Conservation (phyloP, 2,113 vertebrate species). For the Ictidomys tridecemlineatus region DNA sequence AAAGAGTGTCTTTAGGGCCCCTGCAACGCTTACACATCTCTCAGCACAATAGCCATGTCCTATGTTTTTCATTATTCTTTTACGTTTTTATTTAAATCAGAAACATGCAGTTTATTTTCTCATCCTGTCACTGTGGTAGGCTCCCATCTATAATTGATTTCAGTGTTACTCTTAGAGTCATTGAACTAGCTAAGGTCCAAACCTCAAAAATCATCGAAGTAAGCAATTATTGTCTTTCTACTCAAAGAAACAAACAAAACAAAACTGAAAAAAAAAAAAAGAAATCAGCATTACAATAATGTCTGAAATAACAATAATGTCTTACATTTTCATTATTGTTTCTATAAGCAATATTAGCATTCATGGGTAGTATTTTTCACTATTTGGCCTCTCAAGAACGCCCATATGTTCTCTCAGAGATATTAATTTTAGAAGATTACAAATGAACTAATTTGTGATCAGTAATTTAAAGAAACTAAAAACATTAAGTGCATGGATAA, state of each 20-base stretch:
- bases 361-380: conserved; percentile 71
- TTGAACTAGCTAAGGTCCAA: conserved; percentile 78
- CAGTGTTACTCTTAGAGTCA: conserved; percentile 71
- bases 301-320: conserved; percentile 82
- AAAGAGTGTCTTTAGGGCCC: background rate
- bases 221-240: conserved; percentile 71
- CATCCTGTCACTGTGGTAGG: conserved; percentile 69
- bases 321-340: conserved; percentile 79
- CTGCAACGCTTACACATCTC: background rate
- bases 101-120: conserved; percentile 79
- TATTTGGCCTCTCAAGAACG: conserved; percentile 83
- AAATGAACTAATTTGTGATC: conserved; percentile 82
- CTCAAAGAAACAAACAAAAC: conserved; percentile 66
- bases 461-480: conserved; percentile 75
- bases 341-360: conserved; percentile 84
- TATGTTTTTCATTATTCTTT: conserved; percentile 87
- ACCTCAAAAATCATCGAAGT: conserved; percentile 66
- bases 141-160: conserved; percentile 72
- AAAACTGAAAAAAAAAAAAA: conserved; percentile 62
- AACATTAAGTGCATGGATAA: conserved; percentile 71
- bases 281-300: conserved; percentile 58
- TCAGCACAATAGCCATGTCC: background rate
- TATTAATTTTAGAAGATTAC: conserved; percentile 82
- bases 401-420: conserved; percentile 80
- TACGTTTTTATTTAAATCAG: conserved; percentile 63